These are phyloP conservation scores for Phyllotreta cruciferae DNA, from an alignment of 2,888 invertebrate species.

Conservation along the genomic window DNA sequence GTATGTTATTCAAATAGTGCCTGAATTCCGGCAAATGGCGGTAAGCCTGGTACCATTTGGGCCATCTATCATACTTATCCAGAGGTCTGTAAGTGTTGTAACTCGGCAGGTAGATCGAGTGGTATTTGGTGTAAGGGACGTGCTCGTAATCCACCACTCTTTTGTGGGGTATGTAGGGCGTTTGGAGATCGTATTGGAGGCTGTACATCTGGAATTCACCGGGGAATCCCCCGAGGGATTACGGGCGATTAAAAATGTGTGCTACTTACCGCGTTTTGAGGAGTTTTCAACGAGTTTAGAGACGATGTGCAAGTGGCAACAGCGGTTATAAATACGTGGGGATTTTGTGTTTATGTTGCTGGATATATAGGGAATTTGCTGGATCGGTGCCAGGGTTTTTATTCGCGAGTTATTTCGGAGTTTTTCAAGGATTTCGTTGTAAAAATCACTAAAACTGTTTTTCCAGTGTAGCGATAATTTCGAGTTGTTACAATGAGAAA, in stretches of 20 bases:
- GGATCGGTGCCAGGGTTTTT: conserved; percentile 34
- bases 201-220: conserved; percentile 19
- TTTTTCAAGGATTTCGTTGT: conserved; percentile 10
- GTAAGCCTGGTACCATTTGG: conserved; percentile 44
- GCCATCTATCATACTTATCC: conserved; percentile 47
- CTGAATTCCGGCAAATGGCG: conserved; percentile 43
- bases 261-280: background rate
- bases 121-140: conserved; percentile 46
- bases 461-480: no score
- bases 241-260: background rate
- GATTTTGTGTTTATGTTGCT: conserved; percentile 31
- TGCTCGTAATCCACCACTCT: conserved; percentile 44
- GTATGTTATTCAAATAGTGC: conserved; percentile 45
- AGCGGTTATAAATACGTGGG: conserved; percentile 28
- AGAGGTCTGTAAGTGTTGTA: conserved; percentile 43
- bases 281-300: background rate
- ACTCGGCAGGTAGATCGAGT: conserved; percentile 43
- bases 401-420: conserved; percentile 26
- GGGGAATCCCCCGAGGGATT: background rate
- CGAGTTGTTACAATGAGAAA: no score
- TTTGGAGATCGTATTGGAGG: conserved; percentile 43
- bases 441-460: no score
- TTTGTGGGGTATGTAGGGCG: conserved; percentile 35
- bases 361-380: conserved; percentile 36
- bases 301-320: conserved; percentile 10